These are phyloP conservation scores for Tanytarsus gracilentus DNA, from an alignment of 2,888 invertebrate genomes.

Conservation along the genomic window DNA sequence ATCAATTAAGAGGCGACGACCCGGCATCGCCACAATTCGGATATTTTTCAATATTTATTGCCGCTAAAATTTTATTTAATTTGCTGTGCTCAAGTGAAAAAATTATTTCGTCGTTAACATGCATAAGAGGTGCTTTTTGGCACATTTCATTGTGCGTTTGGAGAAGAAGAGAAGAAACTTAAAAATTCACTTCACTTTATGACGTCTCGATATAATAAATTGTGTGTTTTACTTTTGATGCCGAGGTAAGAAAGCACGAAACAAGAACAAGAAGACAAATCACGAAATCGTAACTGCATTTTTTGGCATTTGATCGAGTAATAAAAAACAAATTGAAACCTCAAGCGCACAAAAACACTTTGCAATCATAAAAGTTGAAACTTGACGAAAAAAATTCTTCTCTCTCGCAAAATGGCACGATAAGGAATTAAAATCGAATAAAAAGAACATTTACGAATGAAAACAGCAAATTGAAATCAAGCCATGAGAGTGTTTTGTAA, in stretches of 20 bases:
- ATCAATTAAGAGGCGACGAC: no score
- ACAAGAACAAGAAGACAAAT: no score
- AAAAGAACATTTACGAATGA: not conserved
- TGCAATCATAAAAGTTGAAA: no score
- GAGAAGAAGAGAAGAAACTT: not conserved
- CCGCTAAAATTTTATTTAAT: not conserved
- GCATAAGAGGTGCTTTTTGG: not conserved
- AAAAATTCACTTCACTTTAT: constrained; percentile 9
- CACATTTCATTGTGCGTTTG: not conserved
- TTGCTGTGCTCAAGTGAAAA: constrained; percentile 9
- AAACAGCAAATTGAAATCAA: not conserved
- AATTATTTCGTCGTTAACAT: constrained; percentile 18
- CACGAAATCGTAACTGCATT: no score
- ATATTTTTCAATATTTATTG: not conserved
- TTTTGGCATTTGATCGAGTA: no score
- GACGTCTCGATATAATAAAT: constrained; percentile 4
- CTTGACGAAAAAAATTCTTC: not conserved
- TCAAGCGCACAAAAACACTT: no score
- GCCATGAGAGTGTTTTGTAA: not conserved
- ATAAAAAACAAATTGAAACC: no score
- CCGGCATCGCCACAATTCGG: no score
- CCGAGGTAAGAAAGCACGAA: no score
- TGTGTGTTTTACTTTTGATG: not conserved
- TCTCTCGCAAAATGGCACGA: not conserved
- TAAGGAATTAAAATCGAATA: constrained; percentile 6